A percentile compares a stretch with the other conserved stretches of the same genome.
Conservation (phyloP, 2,888 invertebrate species). For the Elmis aenea region DNA sequence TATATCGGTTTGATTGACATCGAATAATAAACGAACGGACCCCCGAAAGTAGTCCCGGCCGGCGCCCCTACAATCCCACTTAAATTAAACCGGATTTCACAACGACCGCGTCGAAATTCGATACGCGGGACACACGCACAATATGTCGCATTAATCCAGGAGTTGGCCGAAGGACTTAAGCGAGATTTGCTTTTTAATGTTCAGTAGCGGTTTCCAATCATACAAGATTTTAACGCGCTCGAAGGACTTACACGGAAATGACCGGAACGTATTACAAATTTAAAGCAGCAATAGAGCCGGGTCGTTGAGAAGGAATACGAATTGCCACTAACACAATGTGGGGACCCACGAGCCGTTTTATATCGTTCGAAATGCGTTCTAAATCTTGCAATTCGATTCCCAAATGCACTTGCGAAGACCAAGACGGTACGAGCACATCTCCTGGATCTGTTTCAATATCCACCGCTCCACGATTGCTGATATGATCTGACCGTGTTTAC, state of each 20-base stretch:
- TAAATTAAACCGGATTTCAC: conserved; percentile 43
- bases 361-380: conserved; percentile 27
- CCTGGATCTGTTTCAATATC: conserved; percentile 26
- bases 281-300: conserved; percentile 24
- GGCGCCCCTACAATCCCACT: conserved; percentile 37
- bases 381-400: conserved; percentile 29
- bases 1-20: too few relatives aligned
- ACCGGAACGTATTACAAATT: conserved; percentile 25
- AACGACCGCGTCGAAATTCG: conserved; percentile 38
- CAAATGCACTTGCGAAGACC: conserved; percentile 22
- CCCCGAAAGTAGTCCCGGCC: too few relatives aligned
- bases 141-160: conserved; percentile 43
- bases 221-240: conserved; percentile 19
- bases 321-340: conserved; percentile 24
- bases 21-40: too few relatives aligned
- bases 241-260: conserved; percentile 20
- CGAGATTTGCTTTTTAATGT: conserved; percentile 47
- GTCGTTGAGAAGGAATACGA: conserved; percentile 25
- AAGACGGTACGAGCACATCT: conserved; percentile 21
- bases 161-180: conserved; percentile 45
- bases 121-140: conserved; percentile 27
- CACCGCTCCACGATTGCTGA: conserved; percentile 21
- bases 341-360: conserved; percentile 26
- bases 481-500: conserved; percentile 19
- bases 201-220: conserved; percentile 43